Evolutionary conservation across 2,113 vertebrate genomes (phyloP).

Genomic region (Gambusia affinis): DNA sequence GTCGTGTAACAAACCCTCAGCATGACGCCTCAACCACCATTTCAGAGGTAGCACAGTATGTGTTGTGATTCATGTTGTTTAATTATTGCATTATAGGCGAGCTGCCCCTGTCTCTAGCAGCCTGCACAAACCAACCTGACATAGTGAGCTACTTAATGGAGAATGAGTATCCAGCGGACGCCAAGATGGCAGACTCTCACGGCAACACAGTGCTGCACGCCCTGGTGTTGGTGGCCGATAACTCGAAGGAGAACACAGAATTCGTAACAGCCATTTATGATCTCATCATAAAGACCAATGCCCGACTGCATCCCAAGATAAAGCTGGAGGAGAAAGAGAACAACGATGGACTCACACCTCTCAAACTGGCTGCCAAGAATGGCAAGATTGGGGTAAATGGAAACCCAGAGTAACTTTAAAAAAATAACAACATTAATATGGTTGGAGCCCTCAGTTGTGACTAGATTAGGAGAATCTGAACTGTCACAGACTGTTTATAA

Average conservation of each 20-base stretch:
- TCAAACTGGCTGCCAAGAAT: conserved; percentile 90
- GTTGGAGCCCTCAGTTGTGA: background rate
- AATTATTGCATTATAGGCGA: conserved; percentile 81
- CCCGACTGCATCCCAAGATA: conserved; percentile 80
- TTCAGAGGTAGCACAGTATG: no score
- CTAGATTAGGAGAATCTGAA: background rate
- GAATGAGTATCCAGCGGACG: conserved; percentile 81
- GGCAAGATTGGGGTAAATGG: conserved; percentile 87
- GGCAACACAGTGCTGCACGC: conserved; percentile 93
- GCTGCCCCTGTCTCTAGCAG: conserved; percentile 91
- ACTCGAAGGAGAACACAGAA: conserved; percentile 88
- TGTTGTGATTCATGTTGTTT: background rate
- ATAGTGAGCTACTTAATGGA: conserved; percentile 90
- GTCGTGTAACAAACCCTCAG: no score
- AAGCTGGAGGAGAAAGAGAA: conserved; percentile 91
- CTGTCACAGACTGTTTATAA: background rate
- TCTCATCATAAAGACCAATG: conserved; percentile 84
- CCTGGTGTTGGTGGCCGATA: conserved; percentile 89
- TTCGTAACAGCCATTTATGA: conserved; percentile 93
- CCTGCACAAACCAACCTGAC: conserved; percentile 93
- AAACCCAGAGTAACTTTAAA: background rate
- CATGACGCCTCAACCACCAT: no score
- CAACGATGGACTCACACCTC: conserved; percentile 84
- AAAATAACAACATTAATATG: background rate
- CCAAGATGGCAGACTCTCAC: conserved; percentile 82